Base-by-base conservation (phyloP, 2,888 invertebrate genomes). In the Charanyca ferruginea region DNA sequence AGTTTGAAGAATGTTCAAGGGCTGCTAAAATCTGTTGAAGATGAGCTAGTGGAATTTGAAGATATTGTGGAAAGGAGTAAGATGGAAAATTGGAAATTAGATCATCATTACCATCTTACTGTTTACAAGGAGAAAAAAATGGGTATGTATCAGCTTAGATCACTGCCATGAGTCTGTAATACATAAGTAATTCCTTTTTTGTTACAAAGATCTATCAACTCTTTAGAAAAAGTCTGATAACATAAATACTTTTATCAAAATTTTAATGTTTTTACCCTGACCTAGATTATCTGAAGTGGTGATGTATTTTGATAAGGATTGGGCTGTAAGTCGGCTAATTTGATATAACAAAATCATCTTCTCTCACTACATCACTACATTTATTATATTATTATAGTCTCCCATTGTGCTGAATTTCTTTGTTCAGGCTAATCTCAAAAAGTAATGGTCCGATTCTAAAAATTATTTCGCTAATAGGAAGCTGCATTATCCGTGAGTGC, bases 61-160 rank as follows among this genome's bases (percentile, higher is more conserved):
- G 97, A 97, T 84, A 87, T 97, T 66, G 96, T 97, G 16, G 97
- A 98, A 84, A 96, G 96, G 72, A 95, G 96, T 71, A 97, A 97
- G 74, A 96, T 97, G 86, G 97, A 97, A 83, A 97, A 96, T 84
- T 96, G 96, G 91, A 97, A 97, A 88, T 87, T 97, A 48, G 97
- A 97, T 84, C 97, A 98, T 85, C 95, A 96, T 78, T 97, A 97
- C 85, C 97, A 97, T 77, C 93, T 98, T 60, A 96, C 96, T 20
- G 90, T 97, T 77, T 97, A 97, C 81, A 96, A 97, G 87, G 97
- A 97, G 80, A 97, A 97, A 81, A 97, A 97, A 92, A 93, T 97
- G 88, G 96, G 97, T 97, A 90, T 5, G 38, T 38, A 38, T 35
- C 4, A 1, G 3, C 3, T 38, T 2, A 16, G 0, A 16, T 16